Evolutionary conservation across 2,888 invertebrate species (phyloP), one percentile per base, ranked within the genome.

Genomic region (Creontiades dilutus): DNA sequence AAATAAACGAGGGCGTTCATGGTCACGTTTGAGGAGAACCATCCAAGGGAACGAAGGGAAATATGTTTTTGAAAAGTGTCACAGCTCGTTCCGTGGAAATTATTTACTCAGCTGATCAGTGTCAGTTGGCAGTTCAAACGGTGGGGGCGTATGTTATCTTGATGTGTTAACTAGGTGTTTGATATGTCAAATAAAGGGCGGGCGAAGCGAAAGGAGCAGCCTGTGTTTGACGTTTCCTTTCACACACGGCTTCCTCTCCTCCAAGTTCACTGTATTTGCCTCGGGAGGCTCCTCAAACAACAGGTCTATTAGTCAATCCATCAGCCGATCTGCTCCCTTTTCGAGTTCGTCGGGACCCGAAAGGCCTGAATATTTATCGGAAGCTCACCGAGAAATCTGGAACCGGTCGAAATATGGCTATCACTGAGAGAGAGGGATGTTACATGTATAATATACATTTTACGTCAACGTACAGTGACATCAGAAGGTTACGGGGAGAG

Each of bases 101-200:
- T 68, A 68, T 68, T 68, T 68, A 68, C 19, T 68, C 68, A 23
- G 68, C 23, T 68, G 68, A 68, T 68, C 68, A 68, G 68, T 68
- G 68, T 68, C 68, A 68, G 68, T 68, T 68, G 68, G 27, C 19
- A 68, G 68, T 68, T 68, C 68, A 78, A 78, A 37, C 37, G 78
- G 78, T 16, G 76, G 27, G 78, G 19, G 78, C 78, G 85, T 82
- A 37, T 57, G 85, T 75, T 68, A 86, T 86, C 86, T 86, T 46
- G 86, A 86, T 86, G 86, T 86, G 86, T 86, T 86, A 86, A 86
- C 86, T 86, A 86, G 86, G 86, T 75, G 86, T 86, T 86, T 86
- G 86, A 86, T 86, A 86, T 86, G 68, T 86, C 86, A 86, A 61
- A 68, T 86, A 86, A 75, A 86, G 86, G 86, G 86, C 46, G 68